Evolutionary conservation across 2,888 invertebrate genomes (phyloP), one percentile per base, ranked within the genome.

Genomic region (Coelinius sp.): DNA sequence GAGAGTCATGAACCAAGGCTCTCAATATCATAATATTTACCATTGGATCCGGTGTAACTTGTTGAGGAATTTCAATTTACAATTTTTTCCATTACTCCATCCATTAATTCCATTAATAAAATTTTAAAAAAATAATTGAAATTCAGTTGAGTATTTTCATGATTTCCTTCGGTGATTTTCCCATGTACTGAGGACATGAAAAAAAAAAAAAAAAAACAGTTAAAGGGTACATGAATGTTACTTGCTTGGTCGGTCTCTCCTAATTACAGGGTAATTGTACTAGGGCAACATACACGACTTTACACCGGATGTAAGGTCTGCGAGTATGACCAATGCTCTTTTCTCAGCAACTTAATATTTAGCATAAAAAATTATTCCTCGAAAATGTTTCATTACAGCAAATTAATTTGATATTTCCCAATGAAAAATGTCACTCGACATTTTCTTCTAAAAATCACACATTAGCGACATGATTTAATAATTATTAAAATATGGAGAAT

Each of bases 271-370:
- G 46, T 65, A 70, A 70, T 70, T 70, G 65, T 20, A 24, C 53
- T 53, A 31, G 65, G 53, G 65, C n/a, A 52, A n/a, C 35, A 56
- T 25, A 68, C 12, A 62, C 27, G 44, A 65, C 27, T 31, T 65
- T 70, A 31, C 65, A 70, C 70, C 70, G 70, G 70, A 70, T 70
- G 53, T 65, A 25, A 64, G 63, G 52, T 52, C 24, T 70, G 24
- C 46, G 31, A 14, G 44, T 56, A 44, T 70, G 20, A 53, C 52
- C 56, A 25, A 63, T 69, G 49, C 35, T 20, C 63, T 41, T 24
- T 69, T 69, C 41, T 68, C 35, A 67, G 22, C 2, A 12, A n/a
- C 38, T 3, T 27, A 44, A 25, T 31, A 8, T 27, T 31, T 49
- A 31, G 4, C 12, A 12, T 17, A 22, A 67, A 38, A 44, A 20